Percentiles rank a stretch among this genome's conserved stretches.
Evolutionary conservation across 2,113 vertebrate species (phyloP).

Genomic region (Phainopepla nitens): DNA sequence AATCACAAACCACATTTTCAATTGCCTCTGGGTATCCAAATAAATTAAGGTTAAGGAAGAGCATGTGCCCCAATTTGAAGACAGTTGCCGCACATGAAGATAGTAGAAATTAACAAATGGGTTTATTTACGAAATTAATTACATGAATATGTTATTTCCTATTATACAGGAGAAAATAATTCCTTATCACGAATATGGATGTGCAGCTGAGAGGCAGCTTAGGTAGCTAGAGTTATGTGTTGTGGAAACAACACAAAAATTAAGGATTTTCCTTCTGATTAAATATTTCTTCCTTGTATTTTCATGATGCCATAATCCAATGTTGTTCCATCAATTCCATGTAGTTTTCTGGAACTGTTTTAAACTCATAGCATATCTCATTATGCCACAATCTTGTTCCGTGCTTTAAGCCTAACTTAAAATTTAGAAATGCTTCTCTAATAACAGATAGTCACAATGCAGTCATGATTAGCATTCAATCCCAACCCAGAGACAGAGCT

Average conservation of each 20-base stretch:
- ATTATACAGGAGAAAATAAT: background rate
- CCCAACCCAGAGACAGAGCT: background rate
- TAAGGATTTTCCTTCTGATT: background rate
- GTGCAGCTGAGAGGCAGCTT: background rate
- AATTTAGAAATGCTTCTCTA: background rate
- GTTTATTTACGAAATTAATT: background rate
- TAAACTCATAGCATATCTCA: background rate
- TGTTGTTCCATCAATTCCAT: background rate
- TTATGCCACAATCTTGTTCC: background rate
- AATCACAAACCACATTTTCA: background rate
- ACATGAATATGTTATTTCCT: background rate
- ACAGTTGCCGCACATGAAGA: rapidly evolving
- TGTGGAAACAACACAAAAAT: background rate
- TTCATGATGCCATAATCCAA: background rate
- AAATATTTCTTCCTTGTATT: background rate
- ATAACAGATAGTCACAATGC: background rate
- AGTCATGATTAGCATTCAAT: background rate
- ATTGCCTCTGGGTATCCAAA: background rate
- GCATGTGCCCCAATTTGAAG: background rate
- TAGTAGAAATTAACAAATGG: background rate
- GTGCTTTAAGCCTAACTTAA: background rate
- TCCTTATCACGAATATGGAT: background rate
- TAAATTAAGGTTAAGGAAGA: background rate
- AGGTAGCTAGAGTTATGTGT: background rate
- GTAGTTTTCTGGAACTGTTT: background rate